Base-by-base conservation (phyloP, 2,113 vertebrate genomes). In the Rafetus swinhoei region DNA sequence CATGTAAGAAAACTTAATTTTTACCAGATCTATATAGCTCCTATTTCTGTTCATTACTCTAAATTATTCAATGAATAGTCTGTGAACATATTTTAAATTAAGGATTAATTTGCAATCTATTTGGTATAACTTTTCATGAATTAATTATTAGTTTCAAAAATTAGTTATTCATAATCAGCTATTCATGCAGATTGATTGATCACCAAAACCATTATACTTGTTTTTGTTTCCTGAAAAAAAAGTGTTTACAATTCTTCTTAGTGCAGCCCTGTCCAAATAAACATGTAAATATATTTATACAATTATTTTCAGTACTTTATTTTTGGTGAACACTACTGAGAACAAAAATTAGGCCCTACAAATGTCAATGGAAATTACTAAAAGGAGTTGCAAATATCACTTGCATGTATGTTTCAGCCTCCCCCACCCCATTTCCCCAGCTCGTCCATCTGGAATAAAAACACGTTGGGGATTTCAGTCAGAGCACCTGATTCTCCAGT, bases 241-340 rank as follows among this genome's bases (percentile, higher is more conserved):
- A n/a, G 27, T 3, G 32, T 19, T 39, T 35, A 74, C 9, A 5
- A 74, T 74, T 39, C 35, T 74, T 35, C n/a, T 74, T 74, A 74
- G 9, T 35, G n/a, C 21, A 10, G 69, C 35, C 1, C n/a, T 65
- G 12, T 65, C 89, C 35, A 45, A 35, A 3, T 21, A 12, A 29
- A 25, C 5, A 39, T 79, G 6, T 9, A 85, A 77, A 83, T 79
- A 57, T 39, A 11, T 32, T 65, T 32, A 65, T 15, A 32, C 29
- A 65, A 11, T 15, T 65, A 65, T 65, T 32, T 65, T 65, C 60
- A 65, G 32, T 14, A 16, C 60, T 65, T 32, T 14, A 6, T 29
- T 32, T 0, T 0, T 50, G 13, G 4, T 52, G 50, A 32, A 25
- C 2, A 56, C 65, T 81, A 55, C 3, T 59, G 4, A 12, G 56